Percentiles rank a stretch among this genome's conserved stretches.
Conservation (phyloP, 2,888 invertebrate species). For the Amblyjoppa proteus region DNA sequence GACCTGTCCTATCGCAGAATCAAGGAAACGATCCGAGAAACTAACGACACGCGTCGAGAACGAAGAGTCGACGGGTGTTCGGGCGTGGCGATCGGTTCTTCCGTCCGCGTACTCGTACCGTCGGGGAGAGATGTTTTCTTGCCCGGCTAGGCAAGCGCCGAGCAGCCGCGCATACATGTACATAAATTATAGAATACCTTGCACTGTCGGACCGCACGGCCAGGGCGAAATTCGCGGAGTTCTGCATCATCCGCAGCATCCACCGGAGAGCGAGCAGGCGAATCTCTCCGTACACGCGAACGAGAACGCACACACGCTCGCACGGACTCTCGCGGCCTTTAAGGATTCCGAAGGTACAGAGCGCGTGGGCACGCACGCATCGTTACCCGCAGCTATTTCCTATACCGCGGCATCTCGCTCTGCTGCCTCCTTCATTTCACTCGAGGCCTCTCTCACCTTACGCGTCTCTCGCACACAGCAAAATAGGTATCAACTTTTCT, state of each 20-base stretch:
- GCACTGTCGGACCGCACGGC: background rate
- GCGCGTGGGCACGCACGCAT: slow-evolving; percentile 44
- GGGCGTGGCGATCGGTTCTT: slow-evolving; percentile 37
- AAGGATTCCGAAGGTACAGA: slow-evolving; percentile 30
- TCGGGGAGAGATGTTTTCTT: slow-evolving; percentile 6
- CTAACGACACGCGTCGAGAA: slow-evolving; percentile 34
- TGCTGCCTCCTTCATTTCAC: background rate
- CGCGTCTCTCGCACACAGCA: background rate
- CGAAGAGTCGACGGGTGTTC: slow-evolving; percentile 9
- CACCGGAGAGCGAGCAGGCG: slow-evolving; percentile 6
- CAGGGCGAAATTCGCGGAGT: slow-evolving; percentile 30
- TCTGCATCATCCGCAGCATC: slow-evolving; percentile 11
- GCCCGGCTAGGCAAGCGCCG: slow-evolving; percentile 20
- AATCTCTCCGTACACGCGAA: slow-evolving; percentile 19
- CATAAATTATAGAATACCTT: slow-evolving; percentile 33
- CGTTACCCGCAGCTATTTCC: slow-evolving; percentile 31
- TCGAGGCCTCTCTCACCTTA: slow-evolving; percentile 1
- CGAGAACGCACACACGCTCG: background rate
- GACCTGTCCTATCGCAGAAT: slow-evolving; percentile 12
- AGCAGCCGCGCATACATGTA: background rate
- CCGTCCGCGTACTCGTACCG: background rate
- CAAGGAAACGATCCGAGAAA: slow-evolving; percentile 41
- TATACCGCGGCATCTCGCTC: background rate
- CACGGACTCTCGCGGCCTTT: slow-evolving; percentile 18
- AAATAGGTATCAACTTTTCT: no score